phyloP scores from a whole-genome alignment of 1,140 invertebrate species.

The Eumeta japonica region DNA sequence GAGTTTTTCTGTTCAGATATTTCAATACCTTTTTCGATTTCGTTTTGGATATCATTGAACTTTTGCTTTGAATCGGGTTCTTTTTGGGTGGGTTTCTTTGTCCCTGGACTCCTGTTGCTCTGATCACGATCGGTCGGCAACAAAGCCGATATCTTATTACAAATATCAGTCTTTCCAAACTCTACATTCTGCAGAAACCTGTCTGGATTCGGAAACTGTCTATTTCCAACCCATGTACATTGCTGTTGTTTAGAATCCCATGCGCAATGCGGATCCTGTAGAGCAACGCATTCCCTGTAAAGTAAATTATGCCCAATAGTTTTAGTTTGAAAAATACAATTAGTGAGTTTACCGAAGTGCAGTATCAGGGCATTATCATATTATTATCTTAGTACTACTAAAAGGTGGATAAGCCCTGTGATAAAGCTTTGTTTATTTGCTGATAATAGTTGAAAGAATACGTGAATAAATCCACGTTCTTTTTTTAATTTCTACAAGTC shows the following conservation, averaged over 20 bases:
- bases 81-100: slow-evolving; percentile 48
- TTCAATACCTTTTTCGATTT: slow-evolving; percentile 49
- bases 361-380: too few species aligned
- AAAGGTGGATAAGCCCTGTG: too few species aligned
- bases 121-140: slow-evolving; percentile 31
- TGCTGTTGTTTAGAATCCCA: slow-evolving; percentile 80
- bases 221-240: slow-evolving; percentile 70
- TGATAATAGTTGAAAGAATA: slow-evolving; percentile 2
- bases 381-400: too few species aligned
- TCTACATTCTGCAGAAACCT: slow-evolving; percentile 74
- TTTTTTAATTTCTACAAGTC: slow-evolving; percentile 4
- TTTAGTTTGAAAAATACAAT: slow-evolving; percentile 3
- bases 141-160: slow-evolving; percentile 59
- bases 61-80: slow-evolving; percentile 32
- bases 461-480: slow-evolving; percentile 2
- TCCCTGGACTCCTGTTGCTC: slow-evolving; percentile 41
- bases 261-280: slow-evolving; percentile 97
- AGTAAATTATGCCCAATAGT: slow-evolving; percentile 5
- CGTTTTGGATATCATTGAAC: slow-evolving; percentile 42
- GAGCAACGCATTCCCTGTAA: slow-evolving; percentile 77
- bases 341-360: too few species aligned
- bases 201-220: slow-evolving; percentile 66
- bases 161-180: slow-evolving; percentile 66
- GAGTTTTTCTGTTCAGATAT: slow-evolving; percentile 42
- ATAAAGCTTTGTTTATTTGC: too few species aligned